Evolutionary conservation across 1,140 invertebrate species (phyloP).

Genomic region (Heterodera schachtii): DNA sequence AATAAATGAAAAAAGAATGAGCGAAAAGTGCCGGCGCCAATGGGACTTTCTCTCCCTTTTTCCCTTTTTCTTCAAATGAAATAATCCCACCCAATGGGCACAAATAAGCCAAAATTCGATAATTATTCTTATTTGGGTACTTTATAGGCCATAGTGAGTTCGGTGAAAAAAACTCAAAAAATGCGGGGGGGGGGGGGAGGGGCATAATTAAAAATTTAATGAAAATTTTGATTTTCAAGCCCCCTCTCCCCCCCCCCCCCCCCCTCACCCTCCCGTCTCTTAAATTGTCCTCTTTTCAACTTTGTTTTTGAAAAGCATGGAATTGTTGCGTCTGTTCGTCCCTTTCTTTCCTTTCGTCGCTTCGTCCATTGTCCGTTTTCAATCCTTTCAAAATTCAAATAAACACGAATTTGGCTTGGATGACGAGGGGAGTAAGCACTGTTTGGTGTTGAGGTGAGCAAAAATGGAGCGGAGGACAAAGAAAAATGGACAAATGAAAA

Average conservation of each 20-base stretch:
- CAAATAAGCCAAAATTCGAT: conserved; percentile 6
- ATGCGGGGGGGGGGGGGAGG: too few species aligned
- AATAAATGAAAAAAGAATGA: not conserved
- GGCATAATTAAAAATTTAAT: too few species aligned
- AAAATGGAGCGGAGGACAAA: not conserved
- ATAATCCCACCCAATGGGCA: not conserved
- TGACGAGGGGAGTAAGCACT: conserved; percentile 16
- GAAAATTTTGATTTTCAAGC: too few species aligned
- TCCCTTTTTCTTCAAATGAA: not conserved
- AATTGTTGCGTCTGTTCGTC: not conserved
- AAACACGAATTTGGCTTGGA: conserved; percentile 29
- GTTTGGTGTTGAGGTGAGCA: conserved; percentile 22
- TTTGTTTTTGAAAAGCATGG: not conserved
- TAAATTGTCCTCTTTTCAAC: too few species aligned
- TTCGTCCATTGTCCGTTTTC: conserved; percentile 27
- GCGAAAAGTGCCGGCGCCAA: not conserved
- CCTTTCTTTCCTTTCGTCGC: not conserved
- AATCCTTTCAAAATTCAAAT: conserved; percentile 31
- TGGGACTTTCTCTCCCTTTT: not conserved
- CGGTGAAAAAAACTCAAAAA: too few species aligned
- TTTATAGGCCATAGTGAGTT: not conserved
- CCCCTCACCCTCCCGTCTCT: too few species aligned
- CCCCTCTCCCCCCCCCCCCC: too few species aligned
- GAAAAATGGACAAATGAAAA: too few species aligned
- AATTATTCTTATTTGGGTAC: not conserved